Conservation (phyloP, 2,888 invertebrate genomes). For the Drosophila mercatorum region DNA sequence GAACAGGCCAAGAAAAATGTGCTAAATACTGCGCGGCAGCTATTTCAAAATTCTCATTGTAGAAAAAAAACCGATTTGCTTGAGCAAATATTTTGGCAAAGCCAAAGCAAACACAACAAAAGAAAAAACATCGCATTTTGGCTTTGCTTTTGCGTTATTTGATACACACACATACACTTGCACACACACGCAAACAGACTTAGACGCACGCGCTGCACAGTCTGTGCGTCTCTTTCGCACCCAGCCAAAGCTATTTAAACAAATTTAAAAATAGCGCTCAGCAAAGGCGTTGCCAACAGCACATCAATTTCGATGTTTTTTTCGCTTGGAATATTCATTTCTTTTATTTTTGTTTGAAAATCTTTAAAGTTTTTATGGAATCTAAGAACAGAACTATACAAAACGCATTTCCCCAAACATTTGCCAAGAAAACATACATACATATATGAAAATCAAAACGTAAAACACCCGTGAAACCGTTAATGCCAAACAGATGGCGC, state of each 20-base stretch:
- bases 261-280: constrained; percentile 77
- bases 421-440: constrained; percentile 22
- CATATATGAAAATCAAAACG: constrained; percentile 35
- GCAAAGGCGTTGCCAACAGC: constrained; percentile 62
- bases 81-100: constrained; percentile 63
- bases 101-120: constrained; percentile 26
- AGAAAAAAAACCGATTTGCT: constrained; percentile 37
- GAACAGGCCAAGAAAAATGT: constrained; percentile 45
- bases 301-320: constrained; percentile 26
- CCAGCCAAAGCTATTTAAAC: constrained; percentile 51
- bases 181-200: constrained; percentile 2
- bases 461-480: constrained; percentile 43
- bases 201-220: constrained; percentile 5
- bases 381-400: constrained; percentile 29
- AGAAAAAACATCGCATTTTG: constrained; percentile 40
- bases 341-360: constrained; percentile 20
- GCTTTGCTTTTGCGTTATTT: constrained; percentile 67
- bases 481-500: constrained; percentile 43
- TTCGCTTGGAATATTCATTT: constrained; percentile 31
- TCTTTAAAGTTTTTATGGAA: constrained; percentile 43
- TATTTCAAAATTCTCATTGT: constrained; percentile 41
- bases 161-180: constrained; percentile 47
- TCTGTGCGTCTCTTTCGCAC: constrained; percentile 58
- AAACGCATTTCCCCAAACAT: constrained; percentile 46
- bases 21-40: constrained; percentile 46